These are phyloP conservation scores for Falco biarmicus DNA, from an alignment of 2,797 vertebrate species.

Conservation along the genomic window DNA sequence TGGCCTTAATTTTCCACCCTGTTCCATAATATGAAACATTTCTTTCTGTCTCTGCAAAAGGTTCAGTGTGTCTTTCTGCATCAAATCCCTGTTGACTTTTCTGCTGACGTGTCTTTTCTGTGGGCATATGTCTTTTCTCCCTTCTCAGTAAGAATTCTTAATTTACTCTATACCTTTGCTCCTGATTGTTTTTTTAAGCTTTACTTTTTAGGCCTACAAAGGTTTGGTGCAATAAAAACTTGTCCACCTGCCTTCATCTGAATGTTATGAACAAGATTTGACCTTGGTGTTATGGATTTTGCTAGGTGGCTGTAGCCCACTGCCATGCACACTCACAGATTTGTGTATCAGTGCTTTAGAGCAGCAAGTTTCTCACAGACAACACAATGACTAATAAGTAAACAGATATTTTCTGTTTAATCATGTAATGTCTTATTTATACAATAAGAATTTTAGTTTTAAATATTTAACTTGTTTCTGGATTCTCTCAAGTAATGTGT, in stretches of 20 bases:
- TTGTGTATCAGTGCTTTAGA: neutral
- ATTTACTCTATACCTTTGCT: neutral
- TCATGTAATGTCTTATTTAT: constrained; percentile 69
- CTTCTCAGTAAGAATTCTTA: neutral
- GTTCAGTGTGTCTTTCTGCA: neutral
- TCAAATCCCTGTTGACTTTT: neutral
- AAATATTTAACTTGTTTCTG: constrained; percentile 74
- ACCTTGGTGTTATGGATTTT: neutral
- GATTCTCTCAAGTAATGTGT: constrained; percentile 52
- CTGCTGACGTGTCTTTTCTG: neutral
- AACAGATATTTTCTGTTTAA: constrained; percentile 71
- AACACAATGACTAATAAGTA: constrained; percentile 27
- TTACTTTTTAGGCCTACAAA: neutral
- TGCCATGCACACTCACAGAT: neutral
- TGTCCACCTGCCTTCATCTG: neutral
- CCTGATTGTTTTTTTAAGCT: neutral
- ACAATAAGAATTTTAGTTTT: constrained; percentile 63
- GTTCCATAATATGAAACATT: neutral
- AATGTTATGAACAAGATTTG: neutral
- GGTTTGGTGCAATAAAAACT: neutral
- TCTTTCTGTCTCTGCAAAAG: neutral
- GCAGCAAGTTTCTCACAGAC: neutral
- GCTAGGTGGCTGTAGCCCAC: neutral
- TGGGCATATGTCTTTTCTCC: neutral
- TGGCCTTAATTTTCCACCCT: neutral